Evolutionary conservation across 2,888 invertebrate species (phyloP).

Genomic region (Drosophila niveifrons): DNA sequence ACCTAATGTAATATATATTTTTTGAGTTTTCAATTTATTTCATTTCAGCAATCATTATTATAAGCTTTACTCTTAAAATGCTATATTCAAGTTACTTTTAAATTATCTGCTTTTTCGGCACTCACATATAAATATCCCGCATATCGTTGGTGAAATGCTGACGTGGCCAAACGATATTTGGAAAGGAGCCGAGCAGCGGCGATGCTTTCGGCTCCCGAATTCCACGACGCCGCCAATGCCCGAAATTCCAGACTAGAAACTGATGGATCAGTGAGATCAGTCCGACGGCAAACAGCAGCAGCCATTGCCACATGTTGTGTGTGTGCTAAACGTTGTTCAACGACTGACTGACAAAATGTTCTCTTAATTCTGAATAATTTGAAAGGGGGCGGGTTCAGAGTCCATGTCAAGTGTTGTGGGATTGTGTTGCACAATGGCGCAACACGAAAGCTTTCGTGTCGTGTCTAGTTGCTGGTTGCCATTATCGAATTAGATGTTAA

Average conservation of each 20-base stretch:
- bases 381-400: neutral
- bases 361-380: constrained; percentile 26
- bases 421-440: constrained; percentile 17
- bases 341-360: constrained; percentile 38
- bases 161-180: constrained; percentile 75
- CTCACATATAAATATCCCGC: constrained; percentile 85
- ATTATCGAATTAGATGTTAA: constrained; percentile 47
- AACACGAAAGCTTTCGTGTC: constrained; percentile 24
- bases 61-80: too few relatives aligned
- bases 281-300: constrained; percentile 29
- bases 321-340: constrained; percentile 7
- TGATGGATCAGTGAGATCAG: constrained; percentile 55
- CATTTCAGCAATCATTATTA: too few relatives aligned
- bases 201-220: constrained; percentile 83
- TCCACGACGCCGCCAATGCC: constrained; percentile 84
- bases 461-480: constrained; percentile 4
- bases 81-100: too few relatives aligned
- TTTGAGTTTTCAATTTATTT: too few relatives aligned
- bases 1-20: too few relatives aligned
- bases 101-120: too few relatives aligned
- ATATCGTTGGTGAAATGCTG: constrained; percentile 84
- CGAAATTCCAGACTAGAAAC: constrained; percentile 82
- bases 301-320: constrained; percentile 41
- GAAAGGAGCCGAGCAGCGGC: constrained; percentile 84
- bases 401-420: neutral